phyloP scores from a whole-genome alignment of 2,113 vertebrate species.

The Cynocephalus volans region DNA sequence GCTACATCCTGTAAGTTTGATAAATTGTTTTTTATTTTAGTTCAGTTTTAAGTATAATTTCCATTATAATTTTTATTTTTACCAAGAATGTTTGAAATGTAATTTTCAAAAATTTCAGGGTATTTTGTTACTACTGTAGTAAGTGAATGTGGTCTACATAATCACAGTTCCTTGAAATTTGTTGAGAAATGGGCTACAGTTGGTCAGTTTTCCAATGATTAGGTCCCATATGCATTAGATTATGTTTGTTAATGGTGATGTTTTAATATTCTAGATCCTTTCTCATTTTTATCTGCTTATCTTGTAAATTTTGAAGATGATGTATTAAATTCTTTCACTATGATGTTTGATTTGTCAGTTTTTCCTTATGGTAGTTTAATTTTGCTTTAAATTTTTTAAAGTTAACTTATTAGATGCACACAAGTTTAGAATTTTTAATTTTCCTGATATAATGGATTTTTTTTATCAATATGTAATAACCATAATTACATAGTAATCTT shows the following conservation, averaged over 20 bases:
- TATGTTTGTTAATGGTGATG: not conserved
- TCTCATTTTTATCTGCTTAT: not conserved
- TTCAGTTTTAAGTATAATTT: not conserved
- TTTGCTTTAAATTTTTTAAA: not conserved
- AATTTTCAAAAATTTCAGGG: not conserved
- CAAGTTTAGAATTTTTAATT: constrained; percentile 42
- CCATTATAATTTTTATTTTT: not conserved
- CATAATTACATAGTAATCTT: not conserved
- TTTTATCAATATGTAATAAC: not conserved
- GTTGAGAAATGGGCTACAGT: not conserved
- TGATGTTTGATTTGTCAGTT: not conserved
- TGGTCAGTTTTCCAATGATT: not conserved
- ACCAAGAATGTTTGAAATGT: not conserved
- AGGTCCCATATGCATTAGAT: not conserved
- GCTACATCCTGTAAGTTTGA: not conserved
- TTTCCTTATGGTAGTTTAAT: not conserved
- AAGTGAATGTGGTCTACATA: not conserved
- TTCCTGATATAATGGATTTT: not conserved
- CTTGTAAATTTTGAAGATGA: constrained; percentile 6
- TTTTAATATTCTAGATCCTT: not conserved
- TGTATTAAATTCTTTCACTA: not conserved
- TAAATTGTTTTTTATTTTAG: not conserved
- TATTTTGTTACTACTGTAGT: not conserved
- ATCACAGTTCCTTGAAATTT: not conserved
- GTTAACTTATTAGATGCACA: not conserved